Base-by-base conservation (phyloP, 2,113 vertebrate genomes). In the Heterocephalus glaber region DNA sequence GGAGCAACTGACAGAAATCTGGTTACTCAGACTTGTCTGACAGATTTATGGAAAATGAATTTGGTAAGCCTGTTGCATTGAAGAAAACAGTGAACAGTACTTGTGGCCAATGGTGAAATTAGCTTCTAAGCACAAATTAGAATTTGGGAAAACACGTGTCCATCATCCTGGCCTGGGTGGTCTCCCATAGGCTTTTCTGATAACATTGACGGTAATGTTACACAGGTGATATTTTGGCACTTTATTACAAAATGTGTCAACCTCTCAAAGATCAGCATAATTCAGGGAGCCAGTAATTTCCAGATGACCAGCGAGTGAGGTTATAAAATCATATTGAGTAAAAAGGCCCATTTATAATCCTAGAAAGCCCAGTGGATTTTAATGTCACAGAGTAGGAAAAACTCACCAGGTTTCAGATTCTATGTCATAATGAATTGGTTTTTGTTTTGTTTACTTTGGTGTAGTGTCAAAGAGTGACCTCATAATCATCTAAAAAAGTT, bases 361-460 rank as follows among this genome's bases (percentile, higher is more conserved):
- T 61, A 92, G 84, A 86, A 66, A 95, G 85, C 82, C n/a, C 63
- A 88, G 1, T 81, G 76, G 77, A 80, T 87, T 91, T 96, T 82
- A 93, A 90, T 33, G 1, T 93, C 70, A 82, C 56, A 74, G 49
- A 86, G 41, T 47, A 47, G 56, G 86, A 90, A 63, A 68, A 90
- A 47, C 63, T 93, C n/a, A 47, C 24, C 68, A 56, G 52, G 60
- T 95, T 95, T 86, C 52, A 44, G 63, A 33, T 77, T 91, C 16
- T 28, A 17, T 7, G 7, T 82, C 86, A 47, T 30, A 65, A 11
- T 77, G 79, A 89, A 76, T 20, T 68, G 65, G 47, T 47, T 41
- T 38, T 30, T 72, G 28, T 77, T 28, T 83, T 79, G 52, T 24
- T 35, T 38, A 86, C 8, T 81, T 83, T 28, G 54, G 63, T 63